Base-by-base conservation (phyloP, 1,140 invertebrate genomes). In the Eciton burchellii region DNA sequence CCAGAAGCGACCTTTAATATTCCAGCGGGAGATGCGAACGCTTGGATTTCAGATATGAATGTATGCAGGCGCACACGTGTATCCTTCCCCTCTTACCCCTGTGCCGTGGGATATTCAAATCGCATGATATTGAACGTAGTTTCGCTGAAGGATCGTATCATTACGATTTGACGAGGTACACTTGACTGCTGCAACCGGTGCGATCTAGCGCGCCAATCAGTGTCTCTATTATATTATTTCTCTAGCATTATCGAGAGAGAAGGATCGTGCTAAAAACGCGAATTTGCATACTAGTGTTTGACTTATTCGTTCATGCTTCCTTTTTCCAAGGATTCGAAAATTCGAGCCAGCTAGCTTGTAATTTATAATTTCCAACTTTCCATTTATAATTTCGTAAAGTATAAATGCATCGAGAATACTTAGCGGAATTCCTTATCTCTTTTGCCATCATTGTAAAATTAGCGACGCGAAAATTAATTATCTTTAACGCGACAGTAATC, bases 51-150 rank as follows among this genome's bases (percentile, higher is more conserved):
- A 77, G 43, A 74, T 77, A 56, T 63, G 11, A 77, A 77, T 66
- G 60, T 43, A 77, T 56, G 60, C 35, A 77, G 66, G 62, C 29
- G 62, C 62, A 21, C 49, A 35, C 62, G 35, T 66, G 29, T 66
- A 77, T 43, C 47, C 52, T 29, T 47, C 11, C 21, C 12, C 29
- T 6, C 47, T n/a, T n/a, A n/a, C n/a, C n/a, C n/a, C n/a, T n/a
- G n/a, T n/a, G n/a, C n/a, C n/a, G n/a, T n/a, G n/a, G 21, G 47
- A 65, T 66, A 66, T 77, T 77, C 62, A 77, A 68, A 77, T 66
- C 35, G 62, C 47, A 52, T 5, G 59, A 76, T 77, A 77, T 66
- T 77, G 74, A 77, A 77, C 43, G 60, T 47, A 65, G 62, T 56
- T 77, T 77, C 60, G 45, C n/a, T 45, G 21, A 3, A 77, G 56